These are phyloP conservation scores for Drosophila ochracea DNA, from an alignment of 2,888 invertebrate genomes.

Conservation along the genomic window DNA sequence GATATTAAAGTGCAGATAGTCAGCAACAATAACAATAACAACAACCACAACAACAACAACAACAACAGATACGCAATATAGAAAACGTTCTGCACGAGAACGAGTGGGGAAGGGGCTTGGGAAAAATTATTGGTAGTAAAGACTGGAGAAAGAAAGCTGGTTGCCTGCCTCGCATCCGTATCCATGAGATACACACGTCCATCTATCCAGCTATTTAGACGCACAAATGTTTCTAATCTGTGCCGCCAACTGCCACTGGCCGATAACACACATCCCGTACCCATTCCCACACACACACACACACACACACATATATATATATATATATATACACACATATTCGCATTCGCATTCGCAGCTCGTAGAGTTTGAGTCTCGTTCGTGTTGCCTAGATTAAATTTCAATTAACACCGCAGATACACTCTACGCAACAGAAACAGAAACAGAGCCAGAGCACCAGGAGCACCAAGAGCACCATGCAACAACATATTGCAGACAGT, in stretches of 20 bases:
- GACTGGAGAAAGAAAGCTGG: constrained; percentile 54
- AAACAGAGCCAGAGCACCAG: neutral
- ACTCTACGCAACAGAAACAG: constrained; percentile 7
- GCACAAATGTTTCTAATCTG: constrained; percentile 78
- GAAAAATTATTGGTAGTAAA: constrained; percentile 53
- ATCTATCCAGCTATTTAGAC: constrained; percentile 62
- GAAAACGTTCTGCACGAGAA: constrained; percentile 26
- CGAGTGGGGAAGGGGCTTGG: constrained; percentile 22
- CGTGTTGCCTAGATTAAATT: constrained; percentile 76
- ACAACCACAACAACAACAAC: neutral
- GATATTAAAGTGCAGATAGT: constrained; percentile 61
- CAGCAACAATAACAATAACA: constrained; percentile 9
- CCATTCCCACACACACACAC: constrained; percentile 47
- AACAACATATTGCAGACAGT: constrained; percentile 36
- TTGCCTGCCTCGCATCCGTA: constrained; percentile 61
- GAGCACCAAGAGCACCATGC: constrained; percentile 1
- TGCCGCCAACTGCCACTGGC: constrained; percentile 60
- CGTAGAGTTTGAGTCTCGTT: constrained; percentile 51
- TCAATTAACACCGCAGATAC: constrained; percentile 73
- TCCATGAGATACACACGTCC: constrained; percentile 62
- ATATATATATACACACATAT: neutral
- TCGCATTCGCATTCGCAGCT: constrained; percentile 30
- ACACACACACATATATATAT: constrained; percentile 12
- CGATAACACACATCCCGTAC: constrained; percentile 58
- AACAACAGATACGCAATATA: constrained; percentile 34